Evolutionary conservation across 2,888 invertebrate genomes (phyloP), one percentile per base, ranked within the genome.

Genomic region (Capitulum mitella): DNA sequence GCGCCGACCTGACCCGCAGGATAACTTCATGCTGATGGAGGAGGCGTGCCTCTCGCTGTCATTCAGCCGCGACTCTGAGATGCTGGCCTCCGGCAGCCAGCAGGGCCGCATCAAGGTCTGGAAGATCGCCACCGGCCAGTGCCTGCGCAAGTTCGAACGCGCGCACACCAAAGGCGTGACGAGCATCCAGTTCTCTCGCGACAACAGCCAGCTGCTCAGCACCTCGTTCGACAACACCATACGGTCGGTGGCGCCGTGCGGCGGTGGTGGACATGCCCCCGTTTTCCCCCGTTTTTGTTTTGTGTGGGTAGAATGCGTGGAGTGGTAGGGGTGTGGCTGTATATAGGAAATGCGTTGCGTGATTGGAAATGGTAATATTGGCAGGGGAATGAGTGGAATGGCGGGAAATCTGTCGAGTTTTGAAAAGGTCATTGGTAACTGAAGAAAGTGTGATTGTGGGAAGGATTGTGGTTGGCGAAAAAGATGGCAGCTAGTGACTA

Each of bases 21-120:
- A 99, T 84, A 97, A 94, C 85, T 98, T 95, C 87, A 98, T 99
- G 98, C 94, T 97, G 93, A 98, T 99, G 98, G 98, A 98, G 84
- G 94, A 94, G 86, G 97, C 98, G 3, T 98, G 98, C 78, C 88
- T 99, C 77, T 94, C 95, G 83, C 89, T 99, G 85, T 89, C 93
- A 32, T 99, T 99, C 87, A 98, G 96, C 81, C 89, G 98, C 78
- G 99, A 99, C 87, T 96, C 96, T 46, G 99, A 99, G 89, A 97
- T 99, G 94, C 89, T 99, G 79, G 95, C 97, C 3, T 93, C 94
- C 29, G 99, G 98, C 34, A 92, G 94, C 61, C 95, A 97, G 86
- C 94, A 95, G 85, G 99, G 99, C 8, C 88, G 89, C 83, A 87
- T 89, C 89, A 92, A 84, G 81, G 92, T 95, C 3, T 99, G 98